These are phyloP conservation scores for Drymodes brunneopygia DNA, from an alignment of 2,113 vertebrate species.

Conservation along the genomic window DNA sequence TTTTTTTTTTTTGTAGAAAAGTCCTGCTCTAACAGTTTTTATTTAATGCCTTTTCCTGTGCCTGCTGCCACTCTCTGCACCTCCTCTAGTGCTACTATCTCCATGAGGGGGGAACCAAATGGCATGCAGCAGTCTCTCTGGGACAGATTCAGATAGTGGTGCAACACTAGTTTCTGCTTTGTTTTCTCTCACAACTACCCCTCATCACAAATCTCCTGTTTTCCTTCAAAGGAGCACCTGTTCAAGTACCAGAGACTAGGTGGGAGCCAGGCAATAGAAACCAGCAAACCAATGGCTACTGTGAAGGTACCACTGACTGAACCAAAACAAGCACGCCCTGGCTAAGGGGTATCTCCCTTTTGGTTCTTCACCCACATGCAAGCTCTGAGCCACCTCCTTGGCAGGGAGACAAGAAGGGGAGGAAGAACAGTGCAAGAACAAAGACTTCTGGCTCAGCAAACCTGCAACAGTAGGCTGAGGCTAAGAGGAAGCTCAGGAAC, in stretches of 20 bases:
- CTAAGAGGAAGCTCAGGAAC: neutral
- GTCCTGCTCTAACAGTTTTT: neutral
- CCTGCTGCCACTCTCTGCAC: neutral
- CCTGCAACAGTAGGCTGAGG: neutral
- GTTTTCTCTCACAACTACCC: neutral
- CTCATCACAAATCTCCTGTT: neutral
- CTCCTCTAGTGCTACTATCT: neutral
- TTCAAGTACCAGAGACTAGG: neutral
- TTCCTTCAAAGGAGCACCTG: neutral
- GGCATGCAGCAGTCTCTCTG: neutral
- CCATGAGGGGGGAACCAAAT: neutral
- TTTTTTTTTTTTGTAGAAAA: neutral
- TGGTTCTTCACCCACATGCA: accelerated
- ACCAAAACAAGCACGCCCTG: neutral
- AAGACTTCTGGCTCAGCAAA: neutral
- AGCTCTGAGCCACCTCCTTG: neutral
- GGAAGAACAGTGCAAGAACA: neutral
- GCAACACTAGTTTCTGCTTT: neutral
- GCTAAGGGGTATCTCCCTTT: neutral
- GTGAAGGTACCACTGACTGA: neutral
- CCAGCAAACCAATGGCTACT: neutral
- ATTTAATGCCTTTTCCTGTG: neutral
- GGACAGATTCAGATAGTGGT: neutral
- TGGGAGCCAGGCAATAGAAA: neutral
- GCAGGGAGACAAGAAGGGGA: neutral